phyloP scores from a whole-genome alignment of 1,140 invertebrate genomes.

The Caenorhabditis briggsae region DNA sequence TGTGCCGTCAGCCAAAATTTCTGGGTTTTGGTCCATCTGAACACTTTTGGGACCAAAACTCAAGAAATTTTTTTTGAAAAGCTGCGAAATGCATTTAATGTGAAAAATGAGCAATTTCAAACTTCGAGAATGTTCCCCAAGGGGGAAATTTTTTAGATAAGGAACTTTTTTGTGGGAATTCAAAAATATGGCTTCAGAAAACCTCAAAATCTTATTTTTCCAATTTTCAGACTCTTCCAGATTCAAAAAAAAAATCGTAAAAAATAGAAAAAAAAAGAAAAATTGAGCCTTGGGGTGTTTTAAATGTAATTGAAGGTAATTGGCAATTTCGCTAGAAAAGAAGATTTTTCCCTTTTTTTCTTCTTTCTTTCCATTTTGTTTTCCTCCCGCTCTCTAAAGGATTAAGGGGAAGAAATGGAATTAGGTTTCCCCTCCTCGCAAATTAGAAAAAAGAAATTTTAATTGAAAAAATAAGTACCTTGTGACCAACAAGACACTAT shows the following conservation, averaged over 20 bases:
- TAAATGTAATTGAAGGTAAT: slow-evolving; percentile 27
- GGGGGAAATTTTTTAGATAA: neutral
- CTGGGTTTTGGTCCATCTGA: too few relatives aligned
- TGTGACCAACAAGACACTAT: too few relatives aligned
- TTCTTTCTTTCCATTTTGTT: neutral
- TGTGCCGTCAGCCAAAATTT: too few relatives aligned
- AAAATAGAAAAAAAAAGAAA: neutral
- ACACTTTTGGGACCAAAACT: neutral
- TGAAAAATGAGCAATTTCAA: slow-evolving; percentile 21
- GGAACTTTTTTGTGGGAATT: too few relatives aligned
- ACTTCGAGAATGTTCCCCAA: neutral
- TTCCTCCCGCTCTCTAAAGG: neutral
- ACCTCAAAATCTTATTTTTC: too few relatives aligned
- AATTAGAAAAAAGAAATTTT: too few relatives aligned
- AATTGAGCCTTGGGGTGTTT: neutral
- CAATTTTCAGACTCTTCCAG: too few relatives aligned
- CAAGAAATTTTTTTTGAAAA: neutral
- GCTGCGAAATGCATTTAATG: slow-evolving; percentile 8
- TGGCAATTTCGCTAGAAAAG: neutral
- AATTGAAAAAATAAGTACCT: too few relatives aligned
- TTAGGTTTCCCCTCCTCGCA: too few relatives aligned
- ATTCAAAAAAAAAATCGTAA: neutral
- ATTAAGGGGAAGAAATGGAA: too few relatives aligned
- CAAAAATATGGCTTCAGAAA: too few relatives aligned
- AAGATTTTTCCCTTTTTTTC: neutral